phyloP scores from a whole-genome alignment of 1,140 invertebrate species.

The Littorina saxatilis region DNA sequence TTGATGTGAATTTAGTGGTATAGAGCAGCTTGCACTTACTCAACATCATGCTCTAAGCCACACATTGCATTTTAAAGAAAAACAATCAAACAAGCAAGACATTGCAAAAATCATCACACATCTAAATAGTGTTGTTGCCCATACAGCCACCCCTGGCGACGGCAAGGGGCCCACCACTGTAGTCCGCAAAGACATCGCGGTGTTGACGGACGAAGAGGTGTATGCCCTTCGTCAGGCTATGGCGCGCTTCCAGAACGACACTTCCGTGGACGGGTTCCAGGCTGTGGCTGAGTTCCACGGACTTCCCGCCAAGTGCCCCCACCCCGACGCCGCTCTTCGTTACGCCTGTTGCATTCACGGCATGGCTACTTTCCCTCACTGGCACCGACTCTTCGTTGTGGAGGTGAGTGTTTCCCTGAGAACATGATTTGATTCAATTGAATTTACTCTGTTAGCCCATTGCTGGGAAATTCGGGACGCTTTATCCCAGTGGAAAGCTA shows the following conservation, averaged over 20 bases:
- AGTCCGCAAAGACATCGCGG: constrained; percentile 44
- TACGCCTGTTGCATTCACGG: constrained; percentile 51
- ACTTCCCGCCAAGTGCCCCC: constrained; percentile 44
- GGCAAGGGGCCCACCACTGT: background rate
- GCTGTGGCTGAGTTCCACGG: constrained; percentile 52
- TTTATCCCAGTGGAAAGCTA: too few species aligned
- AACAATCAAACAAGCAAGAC: too few species aligned
- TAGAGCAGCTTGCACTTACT: too few species aligned
- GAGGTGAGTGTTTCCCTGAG: constrained; percentile 27
- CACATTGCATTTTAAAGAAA: too few species aligned
- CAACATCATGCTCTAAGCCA: too few species aligned
- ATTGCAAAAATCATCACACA: too few species aligned
- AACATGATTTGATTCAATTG: background rate
- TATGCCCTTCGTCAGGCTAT: constrained; percentile 42
- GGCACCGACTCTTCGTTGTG: constrained; percentile 50
- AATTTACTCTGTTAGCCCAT: too few species aligned
- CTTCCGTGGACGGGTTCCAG: constrained; percentile 45
- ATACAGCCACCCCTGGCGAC: too few species aligned
- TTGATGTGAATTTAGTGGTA: too few species aligned
- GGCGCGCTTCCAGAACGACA: constrained; percentile 44
- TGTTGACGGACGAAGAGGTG: constrained; percentile 47
- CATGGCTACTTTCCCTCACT: constrained; percentile 53
- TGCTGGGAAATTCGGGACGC: too few species aligned
- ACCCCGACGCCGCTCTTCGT: constrained; percentile 33
- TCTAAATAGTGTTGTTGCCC: too few species aligned